These are phyloP conservation scores for Branchinecta lindahli DNA, from an alignment of 1,140 invertebrate genomes.

Conservation along the genomic window DNA sequence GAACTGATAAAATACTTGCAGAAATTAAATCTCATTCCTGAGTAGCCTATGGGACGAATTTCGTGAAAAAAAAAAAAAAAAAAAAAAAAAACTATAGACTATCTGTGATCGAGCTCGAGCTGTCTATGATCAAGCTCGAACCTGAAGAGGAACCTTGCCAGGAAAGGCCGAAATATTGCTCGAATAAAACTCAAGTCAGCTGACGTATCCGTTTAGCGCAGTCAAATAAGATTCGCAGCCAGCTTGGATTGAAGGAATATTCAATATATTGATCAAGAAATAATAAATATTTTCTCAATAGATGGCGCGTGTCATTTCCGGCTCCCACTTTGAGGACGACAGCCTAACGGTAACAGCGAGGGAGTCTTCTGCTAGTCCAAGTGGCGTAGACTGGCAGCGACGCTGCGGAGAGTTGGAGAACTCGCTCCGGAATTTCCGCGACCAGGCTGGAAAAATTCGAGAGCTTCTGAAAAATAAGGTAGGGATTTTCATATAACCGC, in stretches of 20 bases:
- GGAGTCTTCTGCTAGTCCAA: not conserved
- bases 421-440: conserved; percentile 59
- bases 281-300: not conserved
- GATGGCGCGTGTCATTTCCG: not conserved
- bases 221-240: too few species aligned
- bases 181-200: not conserved
- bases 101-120: too few species aligned
- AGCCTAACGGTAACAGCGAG: not conserved
- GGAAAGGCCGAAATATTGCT: not conserved
- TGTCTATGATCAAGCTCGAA: too few species aligned
- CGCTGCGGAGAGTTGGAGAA: conserved; percentile 62
- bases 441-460: conserved; percentile 63
- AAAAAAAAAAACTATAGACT: too few species aligned
- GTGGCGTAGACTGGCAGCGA: conserved; percentile 48
- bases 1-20: too few species aligned
- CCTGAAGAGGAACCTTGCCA: too few species aligned
- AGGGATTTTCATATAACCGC: conserved; percentile 20
- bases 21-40: too few species aligned
- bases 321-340: not conserved
- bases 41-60: too few species aligned
- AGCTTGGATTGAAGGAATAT: not conserved
- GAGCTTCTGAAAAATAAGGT: conserved; percentile 76
- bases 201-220: too few species aligned
- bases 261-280: not conserved
- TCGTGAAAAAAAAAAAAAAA: too few species aligned